Evolutionary conservation across 2,888 invertebrate genomes (phyloP), one percentile per base, ranked within the genome.

Genomic region (Callyntrura guangdongensis): DNA sequence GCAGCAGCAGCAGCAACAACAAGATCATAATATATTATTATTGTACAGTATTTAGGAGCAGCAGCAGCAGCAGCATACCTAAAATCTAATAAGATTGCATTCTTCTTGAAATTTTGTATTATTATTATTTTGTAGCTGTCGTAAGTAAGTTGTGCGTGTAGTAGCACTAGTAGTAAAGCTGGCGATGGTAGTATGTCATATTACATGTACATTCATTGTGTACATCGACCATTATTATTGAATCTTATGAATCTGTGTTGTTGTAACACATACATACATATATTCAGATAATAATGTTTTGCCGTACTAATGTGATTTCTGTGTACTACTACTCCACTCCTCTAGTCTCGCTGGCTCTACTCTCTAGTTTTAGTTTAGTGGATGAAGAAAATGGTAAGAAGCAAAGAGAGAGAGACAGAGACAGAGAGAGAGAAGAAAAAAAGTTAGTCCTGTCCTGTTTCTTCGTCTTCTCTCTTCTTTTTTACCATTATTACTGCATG

Each of bases 1-100:
- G 81, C 61, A 77, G 69, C 74, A n/a, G n/a, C 36, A 86, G 56
- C 20, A 64, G 74, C 27, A 77, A 53, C 85, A 85, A 69, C 67
- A 84, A 67, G 83, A 84, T 84, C 83, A 67, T 84, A 64, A 69
- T 69, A 84, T 84, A 69, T 53, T 64, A 64, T 72, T 45, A 36
- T 27, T 47, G 36, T 59, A 56, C 27, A 64, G 25, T 47, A 56
- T 49, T 17, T 17, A 77, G 14, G 45, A n/a, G 22, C 77, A 53
- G 53, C 53, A 47, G 79, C 25, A 49, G 45, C 4, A 79, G 53
- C 56, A 74, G 49, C 79, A 79, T 79, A 79, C 79, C 79, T 79
- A 79, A 56, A 27, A 20, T 77, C 22, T 77, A 83, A 83, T 83
- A 83, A 83, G 64, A 83, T 79, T 59, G 83, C 64, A 67, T 83